Evolutionary conservation across 1,140 invertebrate genomes (phyloP), one percentile per base, ranked within the genome.

Genomic region (Notospermus geniculatus): DNA sequence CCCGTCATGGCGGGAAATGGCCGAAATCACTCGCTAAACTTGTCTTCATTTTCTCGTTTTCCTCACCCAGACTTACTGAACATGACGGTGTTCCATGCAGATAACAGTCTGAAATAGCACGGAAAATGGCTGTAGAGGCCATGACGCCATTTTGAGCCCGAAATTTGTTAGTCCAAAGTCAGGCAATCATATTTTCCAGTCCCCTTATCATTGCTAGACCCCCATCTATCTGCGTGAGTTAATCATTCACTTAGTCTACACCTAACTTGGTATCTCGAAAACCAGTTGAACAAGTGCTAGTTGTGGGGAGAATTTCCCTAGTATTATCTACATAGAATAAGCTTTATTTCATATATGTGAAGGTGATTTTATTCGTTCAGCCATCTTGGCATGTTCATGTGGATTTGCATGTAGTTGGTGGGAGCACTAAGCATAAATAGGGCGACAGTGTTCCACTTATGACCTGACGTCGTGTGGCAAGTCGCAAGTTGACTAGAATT

Each of bases 71-170:
- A n/a, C 11, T 27, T 52, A 11, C 27, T 27, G 7, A 27, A 9
- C 27, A 52, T 27, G 46, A 17, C 19, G 4, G 25, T 43, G 46
- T 22, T 27, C 17, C 19, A 9, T 27, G 46, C 17, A 23, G 46
- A 52, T 22, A 52, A 7, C 17, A 27, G 11, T 30, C 23, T 19
- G n/a, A 56, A 56, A 56, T 27, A 25, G 54, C 54, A 56, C 15
- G 29, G 22, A 56, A 56, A 56, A 25, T 27, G 54, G 54, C 22
- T 7, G 29, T 11, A 25, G 29, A 19, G 54, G 13, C 29, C 54
- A 23, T 56, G 54, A 56, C 22, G 54, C 54, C 54, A 1, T 56
- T 19, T 27, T 55, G 54, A 30, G 29, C 54, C 54, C 36, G 19
- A 36, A n/a, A 36, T 9, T 29, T 25, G 4, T 25, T 27, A 5